These are phyloP conservation scores for Adelognathus sp. DNA, from an alignment of 2,888 invertebrate genomes.

Conservation along the genomic window DNA sequence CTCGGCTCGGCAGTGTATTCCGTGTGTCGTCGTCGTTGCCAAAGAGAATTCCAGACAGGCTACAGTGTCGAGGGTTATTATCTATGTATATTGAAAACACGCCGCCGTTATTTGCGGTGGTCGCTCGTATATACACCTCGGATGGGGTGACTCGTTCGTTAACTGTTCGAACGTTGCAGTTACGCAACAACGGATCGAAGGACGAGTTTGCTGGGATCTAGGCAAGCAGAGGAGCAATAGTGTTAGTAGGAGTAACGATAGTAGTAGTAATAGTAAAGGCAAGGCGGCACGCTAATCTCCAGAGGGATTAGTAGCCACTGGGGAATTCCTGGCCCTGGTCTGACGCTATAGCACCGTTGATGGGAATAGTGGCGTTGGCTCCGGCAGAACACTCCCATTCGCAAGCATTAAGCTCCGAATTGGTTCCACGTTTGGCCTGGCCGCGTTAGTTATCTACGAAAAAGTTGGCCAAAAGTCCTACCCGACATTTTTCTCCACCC, in stretches of 20 bases:
- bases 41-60: constrained; percentile 7
- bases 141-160: constrained; percentile 21
- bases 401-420: constrained; percentile 52
- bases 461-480: neutral
- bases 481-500: neutral
- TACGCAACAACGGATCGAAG: constrained; percentile 15
- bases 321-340: constrained; percentile 44
- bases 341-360: constrained; percentile 41
- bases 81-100: constrained; percentile 25
- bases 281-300: constrained; percentile 57
- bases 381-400: constrained; percentile 30
- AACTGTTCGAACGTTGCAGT: constrained; percentile 29
- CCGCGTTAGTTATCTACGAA: constrained; percentile 24
- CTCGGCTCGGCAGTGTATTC: neutral
- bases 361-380: constrained; percentile 34
- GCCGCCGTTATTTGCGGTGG: neutral
- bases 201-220: constrained; percentile 19
- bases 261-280: constrained; percentile 24
- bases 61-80: neutral
- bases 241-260: neutral
- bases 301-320: constrained; percentile 55
- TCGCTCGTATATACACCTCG: too few relatives aligned
- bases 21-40: neutral
- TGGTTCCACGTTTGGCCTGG: constrained; percentile 48
- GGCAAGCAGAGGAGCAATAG: constrained; percentile 14